Evolutionary conservation across 2,888 invertebrate species (phyloP), one percentile per base, ranked within the genome.

Genomic region (Dryobota labecula): DNA sequence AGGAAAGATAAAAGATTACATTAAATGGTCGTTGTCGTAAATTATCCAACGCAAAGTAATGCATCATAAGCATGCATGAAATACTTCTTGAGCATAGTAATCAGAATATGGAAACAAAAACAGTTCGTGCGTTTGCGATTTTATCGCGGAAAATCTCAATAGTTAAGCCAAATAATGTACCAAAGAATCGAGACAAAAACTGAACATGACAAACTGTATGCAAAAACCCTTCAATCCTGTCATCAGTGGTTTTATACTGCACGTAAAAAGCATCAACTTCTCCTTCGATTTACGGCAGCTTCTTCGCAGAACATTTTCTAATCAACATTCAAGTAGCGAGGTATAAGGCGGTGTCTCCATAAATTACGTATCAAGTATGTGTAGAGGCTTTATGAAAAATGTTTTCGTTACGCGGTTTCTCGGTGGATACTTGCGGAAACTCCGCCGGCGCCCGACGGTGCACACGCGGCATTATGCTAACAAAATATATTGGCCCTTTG

Each of bases 281-380:
- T 73, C 13, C 30, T 54, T 51, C 56, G 76, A 83, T 83, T 83
- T 81, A 83, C 75, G 58, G 79, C 67, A 65, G 49, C 73, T 61
- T 65, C 67, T 67, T 53, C 41, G 62, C 30, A 41, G 82, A 79
- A 82, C 74, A 90, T 90, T 92, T 91, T 93, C 92, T 94, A 92
- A 95, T 95, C 93, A 94, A 92, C 91, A 95, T 95, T 94, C 93
- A 94, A 93, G 93, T 75, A 88, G 90, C 91, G 91, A 84, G 87
- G 88, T 88, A 86, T 88, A 88, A 89, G 89, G 88, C 91, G 91
- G 90, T 94, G 94, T 95, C 94, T 93, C 90, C 92, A 94, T 95
- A 95, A 95, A 95, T 95, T 94, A 94, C 92, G 90, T 94, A 94
- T 94, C 94, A 94, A 94, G 93, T 92, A 92, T 94, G 92, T 93